Evolutionary conservation across 2,113 vertebrate genomes (phyloP).

Genomic region (Cranoglanis bouderius): DNA sequence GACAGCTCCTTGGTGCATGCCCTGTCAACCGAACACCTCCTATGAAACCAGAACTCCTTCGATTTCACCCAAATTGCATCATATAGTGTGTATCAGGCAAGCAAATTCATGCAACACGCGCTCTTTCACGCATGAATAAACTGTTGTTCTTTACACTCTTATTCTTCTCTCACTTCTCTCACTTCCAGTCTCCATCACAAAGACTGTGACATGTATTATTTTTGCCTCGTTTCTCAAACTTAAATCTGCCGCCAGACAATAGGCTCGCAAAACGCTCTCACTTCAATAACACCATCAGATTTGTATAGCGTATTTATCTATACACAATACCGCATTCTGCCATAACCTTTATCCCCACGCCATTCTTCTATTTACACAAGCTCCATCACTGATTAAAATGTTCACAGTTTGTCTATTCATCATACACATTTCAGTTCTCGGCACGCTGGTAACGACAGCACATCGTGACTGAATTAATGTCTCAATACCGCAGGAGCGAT

Average conservation of each 20-base stretch:
- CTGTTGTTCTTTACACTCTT: conserved; percentile 17
- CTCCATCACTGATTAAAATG: conserved; percentile 56
- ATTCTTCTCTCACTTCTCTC: not conserved
- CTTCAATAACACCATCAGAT: conserved; percentile 4
- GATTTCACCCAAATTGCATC: conserved; percentile 34
- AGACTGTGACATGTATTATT: not conserved
- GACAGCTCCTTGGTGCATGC: not conserved
- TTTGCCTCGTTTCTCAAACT: not conserved
- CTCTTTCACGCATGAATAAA: not conserved
- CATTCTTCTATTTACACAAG: conserved; percentile 45
- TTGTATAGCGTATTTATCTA: conserved; percentile 2
- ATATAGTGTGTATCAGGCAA: conserved; percentile 3
- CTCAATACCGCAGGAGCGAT: conserved; percentile 53
- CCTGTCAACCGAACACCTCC: not conserved
- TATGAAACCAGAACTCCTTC: not conserved
- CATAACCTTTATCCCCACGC: conserved; percentile 62
- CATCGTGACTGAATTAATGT: conserved; percentile 54
- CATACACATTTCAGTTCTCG: conserved; percentile 36
- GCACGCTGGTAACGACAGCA: conserved; percentile 45
- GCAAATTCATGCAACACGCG: not conserved
- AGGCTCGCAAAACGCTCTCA: not conserved
- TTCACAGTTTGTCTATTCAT: conserved; percentile 58
- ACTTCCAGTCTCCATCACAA: conserved; percentile 12
- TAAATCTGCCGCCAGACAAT: not conserved
- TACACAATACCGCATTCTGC: conserved; percentile 16